phyloP scores from a whole-genome alignment of 1,140 invertebrate genomes.

The Pseudomyrmex cubaensis region DNA sequence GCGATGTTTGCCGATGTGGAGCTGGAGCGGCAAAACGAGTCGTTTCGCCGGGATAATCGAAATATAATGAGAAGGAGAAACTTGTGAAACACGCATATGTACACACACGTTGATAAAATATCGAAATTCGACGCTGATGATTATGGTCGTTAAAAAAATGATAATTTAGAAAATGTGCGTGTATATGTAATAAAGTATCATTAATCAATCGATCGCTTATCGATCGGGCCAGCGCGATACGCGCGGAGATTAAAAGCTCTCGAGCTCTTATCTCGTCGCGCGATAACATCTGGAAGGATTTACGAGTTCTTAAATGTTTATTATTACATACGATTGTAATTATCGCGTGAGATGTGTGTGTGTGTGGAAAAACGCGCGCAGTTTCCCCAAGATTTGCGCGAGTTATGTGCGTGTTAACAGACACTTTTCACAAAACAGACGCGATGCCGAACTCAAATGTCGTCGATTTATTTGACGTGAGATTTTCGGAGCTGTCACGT shows the following conservation, averaged over 20 bases:
- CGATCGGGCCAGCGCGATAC: slow-evolving; percentile 15
- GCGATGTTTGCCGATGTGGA: not conserved
- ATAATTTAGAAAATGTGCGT: too few species aligned
- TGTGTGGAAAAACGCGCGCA: too few species aligned
- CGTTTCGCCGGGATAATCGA: too few species aligned
- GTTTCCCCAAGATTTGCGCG: too few species aligned
- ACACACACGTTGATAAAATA: not conserved
- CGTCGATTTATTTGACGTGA: slow-evolving; percentile 1
- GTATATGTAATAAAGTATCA: slow-evolving; percentile 12
- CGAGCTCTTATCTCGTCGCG: not conserved
- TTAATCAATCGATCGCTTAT: slow-evolving; percentile 18
- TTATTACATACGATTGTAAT: slow-evolving; percentile 1
- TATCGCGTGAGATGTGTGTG: not conserved
- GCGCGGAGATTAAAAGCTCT: slow-evolving; percentile 12
- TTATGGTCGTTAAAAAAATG: not conserved
- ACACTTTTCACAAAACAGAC: too few species aligned
- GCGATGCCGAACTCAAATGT: too few species aligned
- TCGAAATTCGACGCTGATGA: not conserved
- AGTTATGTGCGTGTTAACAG: too few species aligned
- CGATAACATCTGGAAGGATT: slow-evolving; percentile 7
- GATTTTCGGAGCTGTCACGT: slow-evolving; percentile 5
- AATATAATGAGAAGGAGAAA: not conserved
- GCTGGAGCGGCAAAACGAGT: too few species aligned
- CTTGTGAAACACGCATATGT: not conserved
- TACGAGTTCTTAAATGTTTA: not conserved